Base-by-base conservation (phyloP, 1,140 invertebrate genomes). In the Tyrophagus putrescentiae region DNA sequence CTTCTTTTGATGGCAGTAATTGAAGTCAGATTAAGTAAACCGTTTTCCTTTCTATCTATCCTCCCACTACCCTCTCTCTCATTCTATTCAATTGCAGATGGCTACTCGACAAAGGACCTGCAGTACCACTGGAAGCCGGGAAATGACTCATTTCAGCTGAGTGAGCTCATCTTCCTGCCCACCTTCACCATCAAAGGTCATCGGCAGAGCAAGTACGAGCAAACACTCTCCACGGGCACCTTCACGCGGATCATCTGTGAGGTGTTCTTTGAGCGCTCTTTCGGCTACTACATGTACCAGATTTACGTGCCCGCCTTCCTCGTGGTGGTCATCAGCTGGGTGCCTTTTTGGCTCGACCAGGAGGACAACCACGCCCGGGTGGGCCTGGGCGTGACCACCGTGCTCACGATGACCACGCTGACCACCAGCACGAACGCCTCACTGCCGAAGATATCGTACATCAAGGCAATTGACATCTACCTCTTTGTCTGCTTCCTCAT, bases 381-480 rank as follows among this genome's bases (percentile, higher is more conserved):
- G 11, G 70, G 68, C 11, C 56, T 72, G 1, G 71, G 70, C 31
- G 70, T 72, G 9, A 70, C 66, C 41, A 67, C 65, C 3, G 70
- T 72, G 39, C 64, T 72, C n/a, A 70, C 70, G 42, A 71, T 70
- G 67, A 71, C 70, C 6, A 70, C 70, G 21, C 59, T 72, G 28
- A 70, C 70, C 42, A 72, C 69, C 36, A 70, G 68, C 9, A 70
- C 70, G 4, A 70, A 72, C 60, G 69, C 21, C 36, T n/a, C 36
- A 39, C 13, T 13, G 21, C 36, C 36, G 21, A 39, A 21, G 21
- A 39, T 39, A 39, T 39, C 36, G 62, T 71, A 71, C 58, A 65
- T 71, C 44, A 71, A 71, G 58, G 70, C 70, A 48, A 52, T 71
- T 18, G 70, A 71, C 58, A 68, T 70, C n/a, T 70, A 70, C 60